phyloP scores from a whole-genome alignment of 2,888 invertebrate species.

The Adelognathus sp. region DNA sequence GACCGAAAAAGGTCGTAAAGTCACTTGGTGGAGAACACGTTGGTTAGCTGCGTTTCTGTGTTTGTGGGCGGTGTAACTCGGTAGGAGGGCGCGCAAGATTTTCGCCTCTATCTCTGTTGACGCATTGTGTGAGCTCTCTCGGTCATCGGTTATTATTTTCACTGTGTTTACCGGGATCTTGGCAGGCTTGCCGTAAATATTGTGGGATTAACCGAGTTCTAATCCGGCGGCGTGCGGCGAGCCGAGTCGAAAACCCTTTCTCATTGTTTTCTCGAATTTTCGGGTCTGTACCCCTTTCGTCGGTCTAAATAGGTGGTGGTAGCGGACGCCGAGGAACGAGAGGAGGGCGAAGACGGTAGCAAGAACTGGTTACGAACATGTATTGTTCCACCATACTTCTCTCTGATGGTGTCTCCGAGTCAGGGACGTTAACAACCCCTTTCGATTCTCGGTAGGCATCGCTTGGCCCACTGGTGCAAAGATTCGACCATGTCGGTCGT shows the following conservation, averaged over 20 bases:
- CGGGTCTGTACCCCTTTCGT: too few relatives aligned
- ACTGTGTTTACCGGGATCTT: constrained; percentile 56
- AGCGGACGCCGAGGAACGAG: not conserved
- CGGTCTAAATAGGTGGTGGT: too few relatives aligned
- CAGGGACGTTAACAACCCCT: not conserved
- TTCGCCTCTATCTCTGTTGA: constrained; percentile 14
- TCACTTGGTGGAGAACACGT: constrained; percentile 28
- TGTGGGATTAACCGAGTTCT: constrained; percentile 58
- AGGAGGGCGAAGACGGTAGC: constrained; percentile 28
- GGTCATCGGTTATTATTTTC: constrained; percentile 44
- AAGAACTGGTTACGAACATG: constrained; percentile 45
- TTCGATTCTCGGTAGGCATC: constrained; percentile 36
- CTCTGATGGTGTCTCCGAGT: not conserved
- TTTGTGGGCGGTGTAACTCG: constrained; percentile 29
- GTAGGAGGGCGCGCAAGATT: constrained; percentile 18
- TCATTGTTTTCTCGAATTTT: constrained; percentile 42
- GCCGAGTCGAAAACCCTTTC: constrained; percentile 54
- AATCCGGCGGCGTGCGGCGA: constrained; percentile 36
- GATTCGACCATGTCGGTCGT: not conserved
- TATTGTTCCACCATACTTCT: constrained; percentile 31
- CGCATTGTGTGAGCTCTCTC: not conserved
- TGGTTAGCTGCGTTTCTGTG: not conserved
- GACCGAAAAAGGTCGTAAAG: constrained; percentile 51
- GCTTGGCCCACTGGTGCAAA: not conserved
- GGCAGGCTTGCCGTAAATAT: constrained; percentile 66